A percentile compares a stretch with the other conserved stretches of the same genome.
Evolutionary conservation across 2,888 invertebrate species (phyloP).

Genomic region (Lepidonotus clava): DNA sequence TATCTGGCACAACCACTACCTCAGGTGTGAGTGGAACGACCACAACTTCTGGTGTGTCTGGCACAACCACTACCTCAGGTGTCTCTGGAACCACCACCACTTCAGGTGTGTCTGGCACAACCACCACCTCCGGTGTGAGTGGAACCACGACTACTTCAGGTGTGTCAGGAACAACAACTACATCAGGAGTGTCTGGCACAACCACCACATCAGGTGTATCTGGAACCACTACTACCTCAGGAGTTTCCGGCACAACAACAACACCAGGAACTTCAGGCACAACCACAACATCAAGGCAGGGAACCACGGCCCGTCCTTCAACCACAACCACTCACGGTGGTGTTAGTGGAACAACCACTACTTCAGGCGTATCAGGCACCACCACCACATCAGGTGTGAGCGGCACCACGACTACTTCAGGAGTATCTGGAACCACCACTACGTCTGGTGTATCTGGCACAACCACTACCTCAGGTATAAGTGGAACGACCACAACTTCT

Average conservation of each 20-base stretch:
- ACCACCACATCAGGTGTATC: background rate
- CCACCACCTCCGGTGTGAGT: background rate
- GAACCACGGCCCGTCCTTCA: too few relatives aligned
- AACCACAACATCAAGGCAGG: too few relatives aligned
- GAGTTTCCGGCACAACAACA: background rate
- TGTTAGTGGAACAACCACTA: background rate
- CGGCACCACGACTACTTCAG: background rate
- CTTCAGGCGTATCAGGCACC: background rate
- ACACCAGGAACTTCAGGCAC: background rate
- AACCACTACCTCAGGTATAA: background rate
- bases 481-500: background rate
- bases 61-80: background rate
- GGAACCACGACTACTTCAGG: background rate
- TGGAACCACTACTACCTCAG: background rate
- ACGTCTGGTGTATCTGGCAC: background rate
- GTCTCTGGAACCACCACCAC: background rate
- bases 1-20: constrained; percentile 7
- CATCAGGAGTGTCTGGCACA: background rate
- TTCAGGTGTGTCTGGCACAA: background rate
- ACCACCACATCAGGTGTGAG: background rate
- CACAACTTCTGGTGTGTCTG: background rate
- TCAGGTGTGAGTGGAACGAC: background rate
- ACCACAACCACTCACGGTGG: background rate
- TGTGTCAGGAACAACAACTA: background rate
- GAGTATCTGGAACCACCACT: background rate